Base-by-base conservation (phyloP, 1,140 invertebrate species). In the Halyomorpha halys region DNA sequence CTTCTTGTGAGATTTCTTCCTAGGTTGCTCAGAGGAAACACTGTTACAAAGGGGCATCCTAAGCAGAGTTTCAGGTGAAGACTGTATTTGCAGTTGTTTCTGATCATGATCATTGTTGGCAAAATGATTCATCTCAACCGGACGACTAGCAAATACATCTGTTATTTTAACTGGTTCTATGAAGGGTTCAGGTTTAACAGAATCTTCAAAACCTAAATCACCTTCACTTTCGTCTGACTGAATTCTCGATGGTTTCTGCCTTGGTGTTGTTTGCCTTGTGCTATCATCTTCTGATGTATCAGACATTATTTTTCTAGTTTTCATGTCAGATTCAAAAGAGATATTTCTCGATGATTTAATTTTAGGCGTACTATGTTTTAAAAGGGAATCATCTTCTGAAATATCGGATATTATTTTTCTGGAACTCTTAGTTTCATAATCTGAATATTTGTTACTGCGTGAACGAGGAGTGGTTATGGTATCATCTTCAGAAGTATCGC, bases 1-100 rank as follows among this genome's bases (percentile, higher is more conserved):
- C 75, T 90, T 90, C 72, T 89, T 89, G 69, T 90, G 87, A 1
- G 77, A 76, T 70, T 89, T 89, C 70, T 86, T 89, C 5, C 85
- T 67, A 13, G 65, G 65, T n/a, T 65, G 47, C 23, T 68, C 65
- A n/a, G 56, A 64, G 9, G 47, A 61, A 30, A 30, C 45, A 53
- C 61, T 66, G 34, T 39, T 39, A 51, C 66, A 66, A 25, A 68
- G 27, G 21, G 68, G 68, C 61, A 68, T 69, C 59, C 68, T 66
- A 19, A 63, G 59, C 30, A 65, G 65, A 14, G 62, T 61, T 23
- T 64, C 49, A 18, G 62, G 61, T 23, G 67, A 66, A 18, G 67
- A 65, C 21, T 59, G 63, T 45, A 65, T 11, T 3, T 54, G 47
- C 56, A 54, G 34, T 16, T 59, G 59, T 59, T 67, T 53, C n/a